Conservation (phyloP, 2,888 invertebrate genomes). For the Mallateleia sp. region DNA sequence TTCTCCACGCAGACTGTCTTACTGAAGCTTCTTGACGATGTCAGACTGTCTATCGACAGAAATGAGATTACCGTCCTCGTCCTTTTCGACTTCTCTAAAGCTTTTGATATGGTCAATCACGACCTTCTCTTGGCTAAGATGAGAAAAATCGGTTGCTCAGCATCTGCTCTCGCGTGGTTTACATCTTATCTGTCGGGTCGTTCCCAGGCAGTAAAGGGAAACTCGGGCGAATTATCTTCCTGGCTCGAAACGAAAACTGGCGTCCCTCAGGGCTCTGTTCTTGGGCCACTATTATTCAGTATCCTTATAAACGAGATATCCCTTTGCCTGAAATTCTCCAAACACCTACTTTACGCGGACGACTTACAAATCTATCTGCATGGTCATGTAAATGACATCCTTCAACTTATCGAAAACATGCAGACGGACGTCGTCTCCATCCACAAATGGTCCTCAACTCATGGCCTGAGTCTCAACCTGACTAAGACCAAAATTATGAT, state of each 20-base stretch:
- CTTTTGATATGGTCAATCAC: conserved; percentile 25
- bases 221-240: no score
- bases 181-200: conserved; percentile 10
- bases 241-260: no score
- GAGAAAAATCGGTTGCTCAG: no score
- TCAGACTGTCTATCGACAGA: neutral
- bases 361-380: no score
- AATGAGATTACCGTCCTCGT: neutral
- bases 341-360: no score
- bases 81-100: conserved; percentile 25
- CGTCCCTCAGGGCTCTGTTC: no score
- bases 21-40: neutral
- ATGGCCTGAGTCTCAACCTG: conserved; percentile 13
- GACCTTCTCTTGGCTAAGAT: no score
- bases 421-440: neutral
- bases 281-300: no score
- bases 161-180: neutral
- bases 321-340: no score
- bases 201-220: no score
- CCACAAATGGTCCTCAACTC: neutral
- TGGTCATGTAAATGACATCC: conserved; percentile 1
- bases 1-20: conserved; percentile 22
- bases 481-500: conserved; percentile 41
- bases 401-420: neutral
- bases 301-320: no score